phyloP scores from a whole-genome alignment of 2,113 vertebrate genomes.

The Nycticryphes semicollaris region DNA sequence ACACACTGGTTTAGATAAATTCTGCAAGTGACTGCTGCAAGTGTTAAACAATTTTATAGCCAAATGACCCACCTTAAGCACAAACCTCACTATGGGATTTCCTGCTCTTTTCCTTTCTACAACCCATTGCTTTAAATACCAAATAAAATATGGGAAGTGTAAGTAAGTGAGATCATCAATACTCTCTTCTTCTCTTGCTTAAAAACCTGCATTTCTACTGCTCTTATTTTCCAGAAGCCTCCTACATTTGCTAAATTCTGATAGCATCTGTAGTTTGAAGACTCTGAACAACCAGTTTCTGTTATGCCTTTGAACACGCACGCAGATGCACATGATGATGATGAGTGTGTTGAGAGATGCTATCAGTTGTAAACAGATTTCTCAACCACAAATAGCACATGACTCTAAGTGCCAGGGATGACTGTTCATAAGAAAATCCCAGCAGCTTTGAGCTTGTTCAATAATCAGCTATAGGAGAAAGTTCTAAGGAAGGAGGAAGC shows the following conservation, averaged over 20 bases:
- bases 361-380: constrained; percentile 22
- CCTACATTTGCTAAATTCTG: neutral
- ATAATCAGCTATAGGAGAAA: neutral
- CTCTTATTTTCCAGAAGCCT: neutral
- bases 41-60: neutral
- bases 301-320: neutral
- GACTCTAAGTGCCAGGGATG: neutral
- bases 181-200: neutral
- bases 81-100: neutral
- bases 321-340: neutral
- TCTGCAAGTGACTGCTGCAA: neutral
- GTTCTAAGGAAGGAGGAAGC: neutral
- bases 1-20: neutral
- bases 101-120: neutral
- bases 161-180: neutral
- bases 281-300: neutral
- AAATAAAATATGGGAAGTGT: neutral
- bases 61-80: neutral
- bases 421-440: neutral
- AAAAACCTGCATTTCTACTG: neutral
- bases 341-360: neutral
- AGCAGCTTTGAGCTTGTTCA: neutral
- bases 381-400: neutral
- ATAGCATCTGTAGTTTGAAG: neutral
- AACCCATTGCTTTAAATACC: neutral